These are phyloP conservation scores for Pseudachorutes palmiensis DNA, from an alignment of 1,140 invertebrate species.

Conservation along the genomic window DNA sequence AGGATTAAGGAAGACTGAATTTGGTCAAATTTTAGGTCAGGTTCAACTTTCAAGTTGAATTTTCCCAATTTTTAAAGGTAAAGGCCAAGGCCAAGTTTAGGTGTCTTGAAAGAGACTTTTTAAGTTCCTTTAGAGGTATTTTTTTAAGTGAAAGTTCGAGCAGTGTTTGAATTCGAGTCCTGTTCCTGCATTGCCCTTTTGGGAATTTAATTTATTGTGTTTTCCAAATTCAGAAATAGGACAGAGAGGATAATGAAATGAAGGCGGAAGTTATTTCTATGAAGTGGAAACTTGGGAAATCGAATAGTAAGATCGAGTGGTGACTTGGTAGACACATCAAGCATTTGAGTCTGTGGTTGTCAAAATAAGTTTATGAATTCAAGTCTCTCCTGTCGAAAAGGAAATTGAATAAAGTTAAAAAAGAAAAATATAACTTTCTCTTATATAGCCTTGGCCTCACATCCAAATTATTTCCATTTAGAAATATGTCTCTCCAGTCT, in stretches of 20 bases:
- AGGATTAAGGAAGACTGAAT: too few relatives aligned
- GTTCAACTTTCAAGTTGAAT: too few relatives aligned
- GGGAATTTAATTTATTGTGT: constrained; percentile 2
- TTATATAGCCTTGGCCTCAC: too few relatives aligned
- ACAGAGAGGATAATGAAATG: background rate
- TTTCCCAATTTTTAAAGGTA: too few relatives aligned
- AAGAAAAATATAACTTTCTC: background rate
- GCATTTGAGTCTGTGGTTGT: too few relatives aligned
- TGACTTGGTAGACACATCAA: background rate
- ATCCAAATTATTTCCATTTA: too few relatives aligned
- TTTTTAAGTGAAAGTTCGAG: background rate
- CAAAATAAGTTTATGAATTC: background rate
- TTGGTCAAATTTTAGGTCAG: too few relatives aligned
- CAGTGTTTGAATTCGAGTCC: background rate
- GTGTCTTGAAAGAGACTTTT: too few relatives aligned
- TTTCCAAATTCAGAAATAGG: background rate
- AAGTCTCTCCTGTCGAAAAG: background rate
- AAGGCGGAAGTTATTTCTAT: background rate
- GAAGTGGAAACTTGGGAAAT: background rate
- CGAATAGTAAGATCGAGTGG: background rate
- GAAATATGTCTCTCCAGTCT: background rate
- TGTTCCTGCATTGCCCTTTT: background rate
- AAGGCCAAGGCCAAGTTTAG: too few relatives aligned
- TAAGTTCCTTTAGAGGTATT: background rate
- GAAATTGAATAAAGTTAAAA: background rate